A percentile compares a stretch with the other conserved stretches of the same genome.
Evolutionary conservation across 1,140 invertebrate genomes (phyloP).

Genomic region (Nephila pilipes): DNA sequence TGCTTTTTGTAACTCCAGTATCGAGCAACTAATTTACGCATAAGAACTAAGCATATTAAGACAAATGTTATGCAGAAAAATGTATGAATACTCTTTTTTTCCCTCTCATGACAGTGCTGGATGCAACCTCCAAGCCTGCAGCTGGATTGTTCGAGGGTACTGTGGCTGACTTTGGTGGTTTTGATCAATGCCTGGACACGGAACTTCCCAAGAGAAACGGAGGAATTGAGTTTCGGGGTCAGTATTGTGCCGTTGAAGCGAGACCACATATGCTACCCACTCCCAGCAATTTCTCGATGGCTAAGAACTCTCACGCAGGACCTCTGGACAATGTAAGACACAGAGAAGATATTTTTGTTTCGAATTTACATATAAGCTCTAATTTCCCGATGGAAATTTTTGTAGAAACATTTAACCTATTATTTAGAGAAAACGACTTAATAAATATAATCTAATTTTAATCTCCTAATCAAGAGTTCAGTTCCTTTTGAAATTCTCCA

Average conservation of each 20-base stretch:
- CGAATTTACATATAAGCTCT: neutral
- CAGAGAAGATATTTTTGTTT: neutral
- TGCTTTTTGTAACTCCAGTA: too few relatives aligned
- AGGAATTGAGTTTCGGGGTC: constrained; percentile 56
- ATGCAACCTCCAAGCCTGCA: constrained; percentile 61
- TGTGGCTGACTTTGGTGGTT: constrained; percentile 67
- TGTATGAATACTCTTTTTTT: neutral
- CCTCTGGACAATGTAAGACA: constrained; percentile 19
- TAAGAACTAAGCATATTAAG: too few relatives aligned
- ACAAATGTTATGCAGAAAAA: neutral
- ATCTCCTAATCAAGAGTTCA: too few relatives aligned
- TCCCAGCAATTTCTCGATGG: constrained; percentile 52
- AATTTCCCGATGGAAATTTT: too few relatives aligned
- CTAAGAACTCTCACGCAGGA: constrained; percentile 26
- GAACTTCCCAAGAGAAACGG: constrained; percentile 36
- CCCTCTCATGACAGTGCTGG: constrained; percentile 61
- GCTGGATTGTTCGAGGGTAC: constrained; percentile 72
- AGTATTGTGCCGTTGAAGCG: constrained; percentile 71
- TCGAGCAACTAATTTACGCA: too few relatives aligned
- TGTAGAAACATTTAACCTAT: too few relatives aligned
- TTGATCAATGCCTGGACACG: constrained; percentile 72
- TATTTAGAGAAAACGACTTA: too few relatives aligned
- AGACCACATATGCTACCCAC: constrained; percentile 2
- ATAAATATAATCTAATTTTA: too few relatives aligned
- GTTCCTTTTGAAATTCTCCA: too few relatives aligned